These are phyloP conservation scores for Drosophila sp. DNA, from an alignment of 1,140 invertebrate species.

Conservation along the genomic window DNA sequence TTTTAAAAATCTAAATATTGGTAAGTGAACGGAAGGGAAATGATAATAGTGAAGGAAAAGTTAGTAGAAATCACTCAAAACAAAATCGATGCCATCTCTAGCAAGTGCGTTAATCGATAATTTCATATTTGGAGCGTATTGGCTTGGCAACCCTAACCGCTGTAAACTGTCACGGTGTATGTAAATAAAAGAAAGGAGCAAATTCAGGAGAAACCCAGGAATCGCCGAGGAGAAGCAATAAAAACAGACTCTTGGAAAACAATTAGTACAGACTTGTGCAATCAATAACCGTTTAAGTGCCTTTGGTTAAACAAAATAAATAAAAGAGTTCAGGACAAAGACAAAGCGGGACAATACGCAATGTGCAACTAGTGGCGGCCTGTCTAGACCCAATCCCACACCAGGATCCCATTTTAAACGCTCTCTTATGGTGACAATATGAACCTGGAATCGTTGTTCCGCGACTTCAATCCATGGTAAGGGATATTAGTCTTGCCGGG, in stretches of 20 bases:
- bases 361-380: constrained; percentile 72
- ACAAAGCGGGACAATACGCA: constrained; percentile 27
- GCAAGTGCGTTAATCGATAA: neutral
- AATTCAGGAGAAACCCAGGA: neutral
- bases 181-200: constrained; percentile 41
- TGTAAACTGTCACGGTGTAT: constrained; percentile 25
- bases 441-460: constrained; percentile 95
- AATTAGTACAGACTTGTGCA: neutral
- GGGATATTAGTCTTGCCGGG: neutral
- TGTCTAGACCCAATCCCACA: constrained; percentile 23
- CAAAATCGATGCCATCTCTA: neutral
- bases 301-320: neutral
- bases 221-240: neutral
- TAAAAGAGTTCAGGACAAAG: neutral
- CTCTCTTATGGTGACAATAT: constrained; percentile 83
- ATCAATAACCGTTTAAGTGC: neutral
- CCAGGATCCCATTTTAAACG: constrained; percentile 25
- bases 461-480: constrained; percentile 96
- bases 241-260: neutral
- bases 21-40: neutral
- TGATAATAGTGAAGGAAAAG: neutral
- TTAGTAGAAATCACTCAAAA: neutral
- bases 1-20: neutral
- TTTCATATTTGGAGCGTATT: neutral
- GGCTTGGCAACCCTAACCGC: constrained; percentile 11